These are phyloP conservation scores for Crenichthys baileyi DNA, from an alignment of 2,797 vertebrate genomes.

Conservation along the genomic window DNA sequence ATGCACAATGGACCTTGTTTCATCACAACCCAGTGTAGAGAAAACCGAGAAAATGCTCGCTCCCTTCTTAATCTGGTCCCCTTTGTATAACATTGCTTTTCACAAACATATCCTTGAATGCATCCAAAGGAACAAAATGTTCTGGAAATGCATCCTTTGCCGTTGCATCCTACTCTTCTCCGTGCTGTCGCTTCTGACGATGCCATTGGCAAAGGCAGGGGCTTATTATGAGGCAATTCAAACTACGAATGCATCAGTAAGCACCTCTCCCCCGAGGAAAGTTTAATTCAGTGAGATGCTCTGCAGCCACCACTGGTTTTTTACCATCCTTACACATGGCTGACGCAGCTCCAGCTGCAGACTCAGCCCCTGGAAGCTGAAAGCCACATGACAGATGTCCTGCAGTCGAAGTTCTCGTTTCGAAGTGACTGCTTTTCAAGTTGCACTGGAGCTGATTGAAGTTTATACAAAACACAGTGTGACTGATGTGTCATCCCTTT, in stretches of 20 bases:
- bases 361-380: slow-evolving; percentile 24
- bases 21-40: slow-evolving; percentile 15
- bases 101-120: slow-evolving; percentile 54
- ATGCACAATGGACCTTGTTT: slow-evolving; percentile 2
- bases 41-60: slow-evolving; percentile 14
- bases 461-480: slow-evolving; percentile 15
- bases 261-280: slow-evolving; percentile 61
- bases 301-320: slow-evolving; percentile 46
- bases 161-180: slow-evolving; percentile 51
- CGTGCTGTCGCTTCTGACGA: slow-evolving; percentile 48
- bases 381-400: slow-evolving; percentile 49
- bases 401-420: slow-evolving; percentile 46
- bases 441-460: slow-evolving; percentile 23
- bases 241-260: slow-evolving; percentile 62
- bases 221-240: slow-evolving; percentile 71
- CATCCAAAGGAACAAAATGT: slow-evolving; percentile 74
- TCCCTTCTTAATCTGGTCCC: slow-evolving; percentile 14
- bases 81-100: slow-evolving; percentile 52
- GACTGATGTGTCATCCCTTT: neutral
- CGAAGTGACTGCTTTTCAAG: slow-evolving; percentile 48
- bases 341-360: slow-evolving; percentile 54
- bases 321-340: slow-evolving; percentile 55
- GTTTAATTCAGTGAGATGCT: slow-evolving; percentile 58
- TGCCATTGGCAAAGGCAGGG: slow-evolving; percentile 66
- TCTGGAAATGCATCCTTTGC: slow-evolving; percentile 59